These are phyloP conservation scores for Climacteris rufus DNA, from an alignment of 2,113 vertebrate species.

Conservation along the genomic window DNA sequence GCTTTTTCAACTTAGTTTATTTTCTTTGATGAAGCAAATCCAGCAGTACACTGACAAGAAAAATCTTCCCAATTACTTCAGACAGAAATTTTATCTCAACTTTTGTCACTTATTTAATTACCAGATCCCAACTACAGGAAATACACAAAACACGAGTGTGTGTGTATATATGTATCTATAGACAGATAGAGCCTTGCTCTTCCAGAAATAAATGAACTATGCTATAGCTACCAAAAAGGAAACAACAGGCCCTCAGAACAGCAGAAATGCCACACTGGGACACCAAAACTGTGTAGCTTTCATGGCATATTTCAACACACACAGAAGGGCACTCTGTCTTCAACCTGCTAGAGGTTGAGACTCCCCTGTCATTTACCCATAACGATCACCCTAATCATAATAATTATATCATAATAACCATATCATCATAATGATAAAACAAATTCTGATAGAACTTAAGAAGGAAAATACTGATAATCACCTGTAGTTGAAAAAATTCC, in stretches of 20 bases:
- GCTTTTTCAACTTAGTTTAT: neutral
- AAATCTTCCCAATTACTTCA: neutral
- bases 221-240: neutral
- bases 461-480: neutral
- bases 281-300: neutral
- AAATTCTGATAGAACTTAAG: neutral
- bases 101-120: neutral
- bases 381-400: neutral
- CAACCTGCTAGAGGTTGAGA: neutral
- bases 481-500: conserved; percentile 99
- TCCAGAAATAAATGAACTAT: neutral
- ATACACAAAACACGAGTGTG: neutral
- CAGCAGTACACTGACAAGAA: neutral
- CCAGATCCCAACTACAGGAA: neutral
- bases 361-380: neutral
- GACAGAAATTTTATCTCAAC: neutral
- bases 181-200: neutral
- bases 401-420: no score
- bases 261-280: neutral
- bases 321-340: neutral
- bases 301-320: neutral
- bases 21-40: neutral
- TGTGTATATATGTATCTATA: neutral
- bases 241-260: neutral
- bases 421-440: neutral